phyloP scores from a whole-genome alignment of 2,888 invertebrate species.

The Tinea semifulvella region DNA sequence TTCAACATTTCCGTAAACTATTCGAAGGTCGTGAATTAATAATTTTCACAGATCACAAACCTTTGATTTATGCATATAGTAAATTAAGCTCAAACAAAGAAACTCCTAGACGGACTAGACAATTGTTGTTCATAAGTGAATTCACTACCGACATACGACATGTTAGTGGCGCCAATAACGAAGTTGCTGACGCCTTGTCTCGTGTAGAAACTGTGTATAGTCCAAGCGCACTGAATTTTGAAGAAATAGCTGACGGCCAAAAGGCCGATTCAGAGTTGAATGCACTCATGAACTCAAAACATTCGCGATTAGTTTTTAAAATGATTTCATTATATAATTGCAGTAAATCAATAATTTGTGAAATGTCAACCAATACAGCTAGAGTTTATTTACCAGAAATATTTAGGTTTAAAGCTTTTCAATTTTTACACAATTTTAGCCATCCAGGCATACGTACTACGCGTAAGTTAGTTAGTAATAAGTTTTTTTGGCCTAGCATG shows the following conservation, averaged over 20 bases:
- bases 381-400: constrained; percentile 21
- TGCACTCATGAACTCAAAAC: not conserved
- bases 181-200: constrained; percentile 11
- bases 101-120: constrained; percentile 17
- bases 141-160: constrained; percentile 17
- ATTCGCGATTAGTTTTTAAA: constrained; percentile 14
- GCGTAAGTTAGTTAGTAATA: constrained; percentile 9
- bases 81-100: constrained; percentile 17
- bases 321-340: constrained; percentile 11
- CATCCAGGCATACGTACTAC: constrained; percentile 15
- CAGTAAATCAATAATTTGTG: constrained; percentile 18
- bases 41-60: constrained; percentile 16
- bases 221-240: constrained; percentile 10
- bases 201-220: constrained; percentile 1
- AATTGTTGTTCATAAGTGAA: constrained; percentile 19
- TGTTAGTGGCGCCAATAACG: not conserved
- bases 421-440: constrained; percentile 19
- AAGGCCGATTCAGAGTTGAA: constrained; percentile 8
- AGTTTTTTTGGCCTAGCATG: constrained; percentile 16
- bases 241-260: constrained; percentile 8
- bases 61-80: constrained; percentile 19
- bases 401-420: constrained; percentile 19
- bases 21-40: constrained; percentile 1
- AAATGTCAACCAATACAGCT: constrained; percentile 17
- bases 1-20: not conserved